These are phyloP conservation scores for Odontothrips loti DNA, from an alignment of 2,888 invertebrate species.

Conservation along the genomic window DNA sequence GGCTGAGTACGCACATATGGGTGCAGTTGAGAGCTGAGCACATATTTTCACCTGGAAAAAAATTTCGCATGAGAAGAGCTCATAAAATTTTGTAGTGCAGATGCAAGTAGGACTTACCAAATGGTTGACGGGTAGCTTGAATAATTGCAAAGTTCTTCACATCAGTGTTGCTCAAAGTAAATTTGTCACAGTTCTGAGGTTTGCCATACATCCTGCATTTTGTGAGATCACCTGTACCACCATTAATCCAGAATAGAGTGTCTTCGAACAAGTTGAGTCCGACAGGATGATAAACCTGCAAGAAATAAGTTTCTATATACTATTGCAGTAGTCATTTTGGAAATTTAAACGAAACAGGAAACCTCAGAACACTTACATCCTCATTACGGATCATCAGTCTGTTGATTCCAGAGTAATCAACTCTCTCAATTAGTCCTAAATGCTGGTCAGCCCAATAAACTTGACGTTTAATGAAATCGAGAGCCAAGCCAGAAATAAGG, in stretches of 20 bases:
- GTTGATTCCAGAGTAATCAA: slow-evolving; percentile 51
- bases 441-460: slow-evolving; percentile 74
- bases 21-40: slow-evolving; percentile 55
- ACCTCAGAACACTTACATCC: slow-evolving; percentile 37
- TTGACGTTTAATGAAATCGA: slow-evolving; percentile 55
- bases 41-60: slow-evolving; percentile 46
- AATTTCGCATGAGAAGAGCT: slow-evolving; percentile 16
- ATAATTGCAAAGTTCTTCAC: slow-evolving; percentile 23
- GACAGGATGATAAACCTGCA: slow-evolving; percentile 38
- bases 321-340: no score
- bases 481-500: slow-evolving; percentile 56
- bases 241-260: slow-evolving; percentile 65
- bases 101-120: neutral
- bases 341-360: no score
- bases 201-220: slow-evolving; percentile 56
- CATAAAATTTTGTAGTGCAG: slow-evolving; percentile 14
- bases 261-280: slow-evolving; percentile 57
- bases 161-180: neutral
- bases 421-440: slow-evolving; percentile 51
- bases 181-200: slow-evolving; percentile 16
- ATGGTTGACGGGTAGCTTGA: slow-evolving; percentile 8
- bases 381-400: slow-evolving; percentile 48
- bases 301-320: no score
- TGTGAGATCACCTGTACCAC: slow-evolving; percentile 53
- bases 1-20: slow-evolving; percentile 58